Evolutionary conservation across 1,140 invertebrate genomes (phyloP), one percentile per base, ranked within the genome.

Genomic region (Antheraea mylitta): DNA sequence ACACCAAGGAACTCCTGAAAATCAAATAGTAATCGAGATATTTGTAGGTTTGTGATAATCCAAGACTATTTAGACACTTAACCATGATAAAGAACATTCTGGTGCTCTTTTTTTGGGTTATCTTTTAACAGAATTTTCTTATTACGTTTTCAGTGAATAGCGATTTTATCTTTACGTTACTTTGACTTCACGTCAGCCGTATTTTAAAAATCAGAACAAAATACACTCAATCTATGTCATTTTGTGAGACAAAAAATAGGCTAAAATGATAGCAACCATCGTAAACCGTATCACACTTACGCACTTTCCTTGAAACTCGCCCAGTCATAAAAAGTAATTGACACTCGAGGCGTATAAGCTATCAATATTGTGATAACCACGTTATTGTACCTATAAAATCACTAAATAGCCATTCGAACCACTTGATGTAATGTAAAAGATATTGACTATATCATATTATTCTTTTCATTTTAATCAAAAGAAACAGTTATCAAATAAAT

Each of bases 281-380:
- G 64, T 65, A 65, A 65, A 65, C 18, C 64, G 11, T 65, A 65
- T 65, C 60, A 30, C 30, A 36, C 19, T 61, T 61, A 48, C 64
- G 64, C 62, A 18, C 37, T 64, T 18, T n/a, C 30, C 38, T 45
- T 19, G 45, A 65, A 65, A 48, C 18, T 42, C 64, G 38, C 64
- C 18, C 64, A 68, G 59, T 71, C 72, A 74, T 71, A 74, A 74
- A 71, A 71, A 66, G 64, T 74, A 74, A 74, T 74, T 74, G 72
- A 74, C 64, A 74, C 72, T 74, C 64, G 68, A 71, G 69, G 65
- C 67, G 64, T 48, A 59, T 53, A 53, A 70, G 67, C 66, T 69
- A 74, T 74, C 72, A 74, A 74, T 74, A 74, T 70, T 74, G 67
- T 71, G 72, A 74, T 74, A 74, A 74, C 68, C 72, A 69, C 67